A percentile compares a stretch with the other conserved stretches of the same genome.
phyloP scores from a whole-genome alignment of 2,797 vertebrate genomes.

The Eleutherodactylus coqui region DNA sequence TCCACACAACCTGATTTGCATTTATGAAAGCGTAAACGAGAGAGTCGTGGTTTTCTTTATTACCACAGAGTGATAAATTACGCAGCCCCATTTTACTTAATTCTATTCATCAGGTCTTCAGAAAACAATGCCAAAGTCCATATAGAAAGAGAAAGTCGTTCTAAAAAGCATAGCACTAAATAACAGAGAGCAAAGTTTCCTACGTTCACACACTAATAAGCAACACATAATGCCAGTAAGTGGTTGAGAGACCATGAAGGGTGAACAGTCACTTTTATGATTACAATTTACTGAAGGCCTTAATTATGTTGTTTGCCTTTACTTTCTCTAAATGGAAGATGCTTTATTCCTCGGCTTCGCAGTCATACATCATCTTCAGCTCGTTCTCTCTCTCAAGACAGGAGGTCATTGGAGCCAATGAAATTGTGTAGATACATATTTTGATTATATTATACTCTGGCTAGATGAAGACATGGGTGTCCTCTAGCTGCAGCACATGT shows the following conservation, averaged over 20 bases:
- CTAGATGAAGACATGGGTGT: not conserved
- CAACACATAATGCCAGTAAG: constrained; percentile 9
- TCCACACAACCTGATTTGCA: constrained; percentile 27
- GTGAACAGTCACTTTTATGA: constrained; percentile 48
- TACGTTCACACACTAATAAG: constrained; percentile 35
- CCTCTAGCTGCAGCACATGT: not conserved
- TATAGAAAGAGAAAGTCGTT: not conserved
- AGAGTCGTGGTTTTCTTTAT: not conserved
- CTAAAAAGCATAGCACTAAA: not conserved
- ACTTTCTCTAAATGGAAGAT: constrained; percentile 34
- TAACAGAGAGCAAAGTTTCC: constrained; percentile 11
- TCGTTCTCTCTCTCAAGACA: constrained; percentile 33
- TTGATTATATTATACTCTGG: constrained; percentile 30
- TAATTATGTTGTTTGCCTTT: constrained; percentile 52
- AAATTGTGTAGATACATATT: constrained; percentile 45
- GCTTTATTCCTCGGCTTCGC: constrained; percentile 24
- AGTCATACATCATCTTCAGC: constrained; percentile 28
- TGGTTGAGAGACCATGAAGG: constrained; percentile 25
- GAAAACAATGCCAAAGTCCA: not conserved
- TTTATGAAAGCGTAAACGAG: constrained; percentile 21
- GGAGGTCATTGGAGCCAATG: constrained; percentile 41
- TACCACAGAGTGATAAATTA: constrained; percentile 25
- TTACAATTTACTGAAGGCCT: constrained; percentile 48
- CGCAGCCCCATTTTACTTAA: not conserved
- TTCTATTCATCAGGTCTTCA: not conserved